A percentile compares a stretch with the other conserved stretches of the same genome.
Conservation (phyloP, 2,113 vertebrate genomes). For the Tapirus terrestris region DNA sequence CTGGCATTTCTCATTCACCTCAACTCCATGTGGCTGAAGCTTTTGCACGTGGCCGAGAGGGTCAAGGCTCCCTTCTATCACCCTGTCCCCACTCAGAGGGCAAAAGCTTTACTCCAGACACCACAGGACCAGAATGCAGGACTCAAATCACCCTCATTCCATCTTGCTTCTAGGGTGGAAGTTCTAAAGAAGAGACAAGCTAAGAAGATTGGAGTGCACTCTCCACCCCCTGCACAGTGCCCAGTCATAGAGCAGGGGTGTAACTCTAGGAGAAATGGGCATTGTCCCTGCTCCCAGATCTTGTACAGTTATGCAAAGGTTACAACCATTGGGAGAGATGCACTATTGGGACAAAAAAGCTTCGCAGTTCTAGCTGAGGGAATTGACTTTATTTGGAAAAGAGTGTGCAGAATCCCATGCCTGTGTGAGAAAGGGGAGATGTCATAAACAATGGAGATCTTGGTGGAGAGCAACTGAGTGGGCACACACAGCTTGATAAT, state of each 20-base stretch:
- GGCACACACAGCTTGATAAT: background rate
- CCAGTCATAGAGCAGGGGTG: background rate
- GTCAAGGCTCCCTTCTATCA: background rate
- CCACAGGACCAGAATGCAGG: background rate
- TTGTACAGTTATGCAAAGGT: background rate
- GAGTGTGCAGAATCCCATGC: background rate
- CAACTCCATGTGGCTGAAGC: background rate
- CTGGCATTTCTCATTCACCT: background rate
- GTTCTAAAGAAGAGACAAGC: background rate
- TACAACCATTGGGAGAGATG: background rate
- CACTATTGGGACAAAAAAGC: background rate
- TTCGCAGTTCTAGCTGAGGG: background rate
- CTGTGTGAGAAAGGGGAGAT: background rate
- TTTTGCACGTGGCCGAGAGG: background rate
- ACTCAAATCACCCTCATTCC: background rate
- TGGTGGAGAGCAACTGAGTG: background rate
- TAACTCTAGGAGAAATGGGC: background rate
- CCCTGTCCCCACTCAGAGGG: rapidly evolving
- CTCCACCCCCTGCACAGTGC: rapidly evolving
- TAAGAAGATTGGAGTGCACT: background rate
- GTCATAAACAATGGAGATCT: background rate
- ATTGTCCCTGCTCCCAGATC: background rate
- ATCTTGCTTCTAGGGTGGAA: background rate
- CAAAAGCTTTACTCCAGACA: background rate
- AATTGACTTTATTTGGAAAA: background rate